Conservation (phyloP, 2,888 invertebrate species). For the Polydrusus tereticollis region DNA sequence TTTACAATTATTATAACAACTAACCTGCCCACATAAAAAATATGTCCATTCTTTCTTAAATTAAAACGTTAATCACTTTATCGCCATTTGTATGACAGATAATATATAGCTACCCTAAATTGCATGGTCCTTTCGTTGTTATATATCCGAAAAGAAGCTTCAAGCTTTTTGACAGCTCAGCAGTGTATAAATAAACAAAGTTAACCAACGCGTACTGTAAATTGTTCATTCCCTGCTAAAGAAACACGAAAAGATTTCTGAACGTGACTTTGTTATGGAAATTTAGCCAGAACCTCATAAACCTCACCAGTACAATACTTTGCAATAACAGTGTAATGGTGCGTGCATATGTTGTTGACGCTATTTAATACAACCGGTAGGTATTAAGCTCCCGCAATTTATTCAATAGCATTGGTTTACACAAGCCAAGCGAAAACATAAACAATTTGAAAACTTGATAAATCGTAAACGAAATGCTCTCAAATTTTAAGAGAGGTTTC, state of each 20-base stretch:
- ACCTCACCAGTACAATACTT: not conserved
- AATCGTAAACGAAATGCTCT: too few relatives aligned
- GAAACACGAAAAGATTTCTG: not conserved
- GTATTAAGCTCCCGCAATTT: not conserved
- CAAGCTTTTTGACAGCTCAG: too few relatives aligned
- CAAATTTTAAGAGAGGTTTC: too few relatives aligned
- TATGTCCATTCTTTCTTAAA: too few relatives aligned
- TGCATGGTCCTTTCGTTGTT: too few relatives aligned
- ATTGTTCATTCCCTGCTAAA: not conserved
- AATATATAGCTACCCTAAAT: too few relatives aligned
- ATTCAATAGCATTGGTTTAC: not conserved
- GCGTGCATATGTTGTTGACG: slow-evolving; percentile 20
- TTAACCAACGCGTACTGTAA: not conserved
- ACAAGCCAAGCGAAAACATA: not conserved
- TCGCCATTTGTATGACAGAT: too few relatives aligned
- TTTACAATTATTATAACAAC: too few relatives aligned
- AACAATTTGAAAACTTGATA: not conserved
- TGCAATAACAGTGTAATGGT: not conserved
- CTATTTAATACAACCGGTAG: not conserved
- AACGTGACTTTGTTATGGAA: slow-evolving; percentile 11
- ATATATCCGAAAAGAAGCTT: too few relatives aligned
- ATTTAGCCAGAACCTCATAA: not conserved
- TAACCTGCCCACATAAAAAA: too few relatives aligned
- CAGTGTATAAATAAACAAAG: not conserved
- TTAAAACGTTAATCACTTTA: too few relatives aligned